These are phyloP conservation scores for Tylochromis polylepis DNA, from an alignment of 2,113 vertebrate species.

Conservation along the genomic window DNA sequence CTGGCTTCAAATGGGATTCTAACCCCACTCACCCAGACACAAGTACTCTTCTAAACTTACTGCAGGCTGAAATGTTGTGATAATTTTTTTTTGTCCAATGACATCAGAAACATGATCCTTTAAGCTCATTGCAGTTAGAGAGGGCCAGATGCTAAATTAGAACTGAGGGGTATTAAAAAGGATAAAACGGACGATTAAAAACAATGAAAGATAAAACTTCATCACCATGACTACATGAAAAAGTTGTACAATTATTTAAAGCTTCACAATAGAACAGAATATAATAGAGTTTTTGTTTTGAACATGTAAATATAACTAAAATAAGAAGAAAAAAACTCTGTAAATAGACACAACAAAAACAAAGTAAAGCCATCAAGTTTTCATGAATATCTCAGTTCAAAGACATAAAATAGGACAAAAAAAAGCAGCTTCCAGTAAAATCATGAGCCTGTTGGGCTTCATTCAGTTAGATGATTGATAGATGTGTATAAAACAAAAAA, in stretches of 20 bases:
- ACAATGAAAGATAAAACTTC: background rate
- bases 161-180: background rate
- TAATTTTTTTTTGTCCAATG: background rate
- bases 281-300: background rate
- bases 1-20: background rate
- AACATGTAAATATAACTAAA: background rate
- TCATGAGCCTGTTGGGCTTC: background rate
- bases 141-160: background rate
- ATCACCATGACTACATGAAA: background rate
- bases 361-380: background rate
- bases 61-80: background rate
- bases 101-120: background rate
- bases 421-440: background rate
- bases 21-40: fast-evolving
- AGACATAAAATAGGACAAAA: fast-evolving
- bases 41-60: background rate
- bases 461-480: background rate
- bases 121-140: background rate
- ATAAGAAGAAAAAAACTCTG: fast-evolving
- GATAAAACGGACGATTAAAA: background rate
- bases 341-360: background rate
- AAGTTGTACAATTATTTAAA: background rate
- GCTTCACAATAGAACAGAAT: background rate
- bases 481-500: background rate
- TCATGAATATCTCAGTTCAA: background rate